Evolutionary conservation across 2,888 invertebrate genomes (phyloP), one percentile per base, ranked within the genome.

Genomic region (Clivina fossor): DNA sequence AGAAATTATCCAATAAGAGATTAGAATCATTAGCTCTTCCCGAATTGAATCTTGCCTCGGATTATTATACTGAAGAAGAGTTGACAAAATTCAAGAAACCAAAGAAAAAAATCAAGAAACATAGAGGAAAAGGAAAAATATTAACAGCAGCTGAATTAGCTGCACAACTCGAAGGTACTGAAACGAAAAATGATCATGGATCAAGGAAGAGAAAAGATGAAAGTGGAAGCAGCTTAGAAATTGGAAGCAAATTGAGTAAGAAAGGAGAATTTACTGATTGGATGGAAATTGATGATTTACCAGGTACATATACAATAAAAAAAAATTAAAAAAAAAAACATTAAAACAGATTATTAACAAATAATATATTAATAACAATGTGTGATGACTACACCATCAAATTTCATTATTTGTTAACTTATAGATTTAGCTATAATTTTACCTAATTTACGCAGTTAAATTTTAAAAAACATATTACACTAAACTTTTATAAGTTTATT

Each of bases 1-100:
- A 80, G 20, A 83, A 84, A 66, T 71, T 87, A 48, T 79, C 82
- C 4, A 78, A 80, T 54, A 85, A 85, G 71, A 82, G 81, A 11
- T 71, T 91, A 61, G 93, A 94, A 76, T 82, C 86, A 2, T 78
- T 97, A 58, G 79, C 77, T 55, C 73, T 84, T 63, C 81, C 86
- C 9, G 81, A 82, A 64, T 78, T 85, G 24, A 82, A 80, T 62
- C 62, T 92, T 13, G 96, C 95, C 1, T 83, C 86, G 7, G 97
- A 99, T 74, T 98, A 93, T 74, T 86, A 86, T 69, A 89, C 89
- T 55, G 82, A 85, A 62, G 85, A 86, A 60, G 97, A 97, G 76
- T 76, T 95, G 59, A 82, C 86, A 51, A 89, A 88, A 75, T 94
- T 95, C 73, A 95, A 93, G 73, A 93, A 93, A 71, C 82, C 89